Conservation (phyloP, 1,140 invertebrate species). For the Drosophila sechellia region DNA sequence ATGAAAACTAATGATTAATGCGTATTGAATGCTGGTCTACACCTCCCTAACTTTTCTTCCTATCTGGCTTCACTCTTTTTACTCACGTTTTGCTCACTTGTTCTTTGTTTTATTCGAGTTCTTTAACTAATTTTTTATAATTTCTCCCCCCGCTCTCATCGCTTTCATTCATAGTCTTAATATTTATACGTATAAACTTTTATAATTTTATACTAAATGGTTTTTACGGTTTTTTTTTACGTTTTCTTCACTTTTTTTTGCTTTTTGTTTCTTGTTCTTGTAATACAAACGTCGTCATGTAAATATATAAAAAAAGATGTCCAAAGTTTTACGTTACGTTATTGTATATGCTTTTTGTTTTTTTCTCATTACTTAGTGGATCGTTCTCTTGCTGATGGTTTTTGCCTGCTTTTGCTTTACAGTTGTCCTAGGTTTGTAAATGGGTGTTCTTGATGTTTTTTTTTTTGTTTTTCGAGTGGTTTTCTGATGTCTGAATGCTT, state of each 20-base stretch:
- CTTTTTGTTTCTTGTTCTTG: slow-evolving; percentile 55
- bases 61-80: slow-evolving; percentile 46
- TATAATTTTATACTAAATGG: slow-evolving; percentile 83
- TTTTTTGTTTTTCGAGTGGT: slow-evolving; percentile 32
- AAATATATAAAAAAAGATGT: slow-evolving; percentile 83
- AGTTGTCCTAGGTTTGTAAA: slow-evolving; percentile 75
- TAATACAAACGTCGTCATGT: slow-evolving; percentile 68
- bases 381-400: slow-evolving; percentile 65
- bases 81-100: slow-evolving; percentile 51
- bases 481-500: slow-evolving; percentile 69
- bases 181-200: slow-evolving; percentile 83
- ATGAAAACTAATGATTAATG: slow-evolving; percentile 82
- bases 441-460: slow-evolving; percentile 42
- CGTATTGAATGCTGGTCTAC: slow-evolving; percentile 69
- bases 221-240: slow-evolving; percentile 70
- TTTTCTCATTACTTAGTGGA: slow-evolving; percentile 68
- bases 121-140: slow-evolving; percentile 81
- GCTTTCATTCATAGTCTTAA: slow-evolving; percentile 55
- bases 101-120: slow-evolving; percentile 73
- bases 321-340: slow-evolving; percentile 82
- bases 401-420: slow-evolving; percentile 65
- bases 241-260: slow-evolving; percentile 50
- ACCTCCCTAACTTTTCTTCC: slow-evolving; percentile 39
- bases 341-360: slow-evolving; percentile 76
- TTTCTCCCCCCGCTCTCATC: slow-evolving; percentile 44